Evolutionary conservation across 1,140 invertebrate species (phyloP).

Genomic region (Platorchestia sp.): DNA sequence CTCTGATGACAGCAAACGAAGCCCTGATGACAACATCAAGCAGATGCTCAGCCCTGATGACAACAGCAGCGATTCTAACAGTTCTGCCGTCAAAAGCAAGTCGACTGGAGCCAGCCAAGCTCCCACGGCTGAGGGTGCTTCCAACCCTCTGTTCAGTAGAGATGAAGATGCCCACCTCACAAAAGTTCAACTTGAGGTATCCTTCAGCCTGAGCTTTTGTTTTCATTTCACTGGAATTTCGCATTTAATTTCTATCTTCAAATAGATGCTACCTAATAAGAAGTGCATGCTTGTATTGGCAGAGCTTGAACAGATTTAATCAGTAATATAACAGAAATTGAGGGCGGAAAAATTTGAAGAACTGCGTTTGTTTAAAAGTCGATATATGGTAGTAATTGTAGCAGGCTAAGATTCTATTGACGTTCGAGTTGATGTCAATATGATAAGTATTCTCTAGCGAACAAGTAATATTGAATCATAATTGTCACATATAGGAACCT

Average conservation of each 20-base stretch:
- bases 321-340: too few relatives aligned
- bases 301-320: too few relatives aligned
- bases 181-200: slow-evolving; percentile 52
- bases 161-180: not conserved
- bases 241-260: not conserved
- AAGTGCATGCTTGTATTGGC: not conserved
- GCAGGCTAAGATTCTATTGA: too few relatives aligned
- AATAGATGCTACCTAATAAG: not conserved
- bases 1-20: not conserved
- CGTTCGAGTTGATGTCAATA: too few relatives aligned
- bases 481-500: too few relatives aligned
- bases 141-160: not conserved
- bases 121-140: not conserved
- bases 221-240: not conserved
- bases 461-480: too few relatives aligned
- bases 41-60: slow-evolving; percentile 44
- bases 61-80: slow-evolving; percentile 30
- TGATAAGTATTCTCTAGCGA: too few relatives aligned
- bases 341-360: too few relatives aligned
- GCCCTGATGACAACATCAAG: slow-evolving; percentile 63
- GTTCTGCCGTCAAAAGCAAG: slow-evolving; percentile 39
- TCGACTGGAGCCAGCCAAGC: not conserved
- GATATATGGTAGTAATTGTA: too few relatives aligned
- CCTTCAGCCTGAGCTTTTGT: not conserved
- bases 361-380: too few relatives aligned